Evolutionary conservation across 2,888 invertebrate genomes (phyloP), one percentile per base, ranked within the genome.

Genomic region (Torymus texanus): DNA sequence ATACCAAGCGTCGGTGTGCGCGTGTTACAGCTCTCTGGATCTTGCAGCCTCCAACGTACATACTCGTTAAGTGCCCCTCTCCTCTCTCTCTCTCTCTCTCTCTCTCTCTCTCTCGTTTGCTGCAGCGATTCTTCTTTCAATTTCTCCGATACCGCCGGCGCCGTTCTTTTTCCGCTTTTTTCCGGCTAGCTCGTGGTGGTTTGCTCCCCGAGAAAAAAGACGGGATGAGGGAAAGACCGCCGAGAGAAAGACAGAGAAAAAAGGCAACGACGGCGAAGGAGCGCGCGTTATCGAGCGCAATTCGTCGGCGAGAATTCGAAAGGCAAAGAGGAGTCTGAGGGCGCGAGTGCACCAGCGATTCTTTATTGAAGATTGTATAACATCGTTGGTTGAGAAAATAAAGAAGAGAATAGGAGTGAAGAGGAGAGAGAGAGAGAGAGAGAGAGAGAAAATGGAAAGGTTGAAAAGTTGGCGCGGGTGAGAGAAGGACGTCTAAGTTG

Each of bases 351-450:
- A 29, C 29, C 4, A 29, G 29, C 29, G 29, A 29, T 65, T 77
- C 77, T 73, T 77, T 71, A 77, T 68, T 55, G 51, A 70, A 74
- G 70, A 74, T 70, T 62, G 59, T 53, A 63, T 55, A 73, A 66
- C 58, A 55, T 24, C 50, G 29, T 29, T 29, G 29, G 29, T 29
- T 29, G 29, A 29, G 29, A 29, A 29, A 1, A 29, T 29, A 29
- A 29, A 29, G 29, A 29, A 29, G 29, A 29, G 29, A 29, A 29
- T 29, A 29, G 58, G 68, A 62, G 41, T 61, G n/a, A 73, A 21
- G 50, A 53, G 58, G 63, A 50, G 29, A 53, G 61, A 65, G 62
- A 61, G 68, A 78, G 13, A 73, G n/a, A n/a, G n/a, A n/a, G n/a
- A n/a, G n/a, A n/a, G n/a, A n/a, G n/a, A n/a, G n/a, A n/a, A n/a